Evolutionary conservation across 2,888 invertebrate species (phyloP).

Genomic region (Ectemnius lituratus): DNA sequence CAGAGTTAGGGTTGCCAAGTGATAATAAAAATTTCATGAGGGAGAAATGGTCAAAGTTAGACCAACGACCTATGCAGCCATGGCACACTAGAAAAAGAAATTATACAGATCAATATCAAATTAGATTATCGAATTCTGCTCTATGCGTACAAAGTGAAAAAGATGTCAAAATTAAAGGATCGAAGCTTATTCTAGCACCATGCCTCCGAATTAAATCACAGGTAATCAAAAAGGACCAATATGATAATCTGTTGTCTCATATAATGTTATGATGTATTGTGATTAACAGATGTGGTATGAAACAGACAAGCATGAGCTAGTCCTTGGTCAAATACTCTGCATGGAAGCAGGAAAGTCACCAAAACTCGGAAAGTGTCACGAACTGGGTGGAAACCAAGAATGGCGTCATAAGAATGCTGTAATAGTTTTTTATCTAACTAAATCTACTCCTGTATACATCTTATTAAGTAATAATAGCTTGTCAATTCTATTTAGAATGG

Average conservation of each 20-base stretch:
- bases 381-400: constrained; percentile 93
- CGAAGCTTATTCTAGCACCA: constrained; percentile 82
- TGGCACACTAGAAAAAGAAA: constrained; percentile 91
- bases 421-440: constrained; percentile 53
- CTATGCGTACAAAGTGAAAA: constrained; percentile 90
- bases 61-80: constrained; percentile 85
- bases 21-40: constrained; percentile 80
- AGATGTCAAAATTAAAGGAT: constrained; percentile 87
- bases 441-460: not conserved
- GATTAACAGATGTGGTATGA: constrained; percentile 87
- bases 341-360: constrained; percentile 88
- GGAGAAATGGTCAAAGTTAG: constrained; percentile 82
- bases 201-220: constrained; percentile 87
- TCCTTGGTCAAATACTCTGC: constrained; percentile 90
- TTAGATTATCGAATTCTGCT: constrained; percentile 85
- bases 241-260: not conserved
- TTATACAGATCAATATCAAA: constrained; percentile 85
- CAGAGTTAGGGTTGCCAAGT: constrained; percentile 85
- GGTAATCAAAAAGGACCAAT: constrained; percentile 76
- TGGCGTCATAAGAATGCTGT: constrained; percentile 92
- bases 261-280: constrained; percentile 1
- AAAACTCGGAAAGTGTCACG: constrained; percentile 93
- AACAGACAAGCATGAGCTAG: constrained; percentile 89
- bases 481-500: constrained; percentile 79
- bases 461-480: constrained; percentile 8